Evolutionary conservation across 2,113 vertebrate species (phyloP), one percentile per base, ranked within the genome.

Genomic region (Willisornis vidua): DNA sequence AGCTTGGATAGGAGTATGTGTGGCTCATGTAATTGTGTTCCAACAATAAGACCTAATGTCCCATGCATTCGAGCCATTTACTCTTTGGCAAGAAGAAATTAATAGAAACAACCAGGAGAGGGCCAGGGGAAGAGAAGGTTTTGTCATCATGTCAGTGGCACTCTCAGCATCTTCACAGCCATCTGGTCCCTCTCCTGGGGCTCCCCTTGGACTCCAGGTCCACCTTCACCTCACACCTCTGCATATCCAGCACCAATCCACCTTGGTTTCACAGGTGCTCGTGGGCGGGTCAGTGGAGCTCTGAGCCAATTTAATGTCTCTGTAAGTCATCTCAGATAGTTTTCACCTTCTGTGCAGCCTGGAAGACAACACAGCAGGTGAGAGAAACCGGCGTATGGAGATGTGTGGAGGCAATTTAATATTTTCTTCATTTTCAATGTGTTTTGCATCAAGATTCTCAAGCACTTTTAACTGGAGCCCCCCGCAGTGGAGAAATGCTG

Each of bases 251-350:
- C 65, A 66, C 16, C 5, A 26, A 68, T 29, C 29, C 19, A 3
- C 25, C 17, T 41, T 7, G 4, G 43, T 81, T 87, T 71, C 82
- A 33, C 20, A 62, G 37, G 57, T 1, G 3, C 46, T 74, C 0
- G 1, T 8, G 13, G 45, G 77, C 0, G 1, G 37, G 10, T 48
- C 46, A 78, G 31, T 41, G 51, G 41, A 79, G 33, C 0, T 1
- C 67, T 68, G 25, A 91, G 77, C 4, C 9, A 22, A 45, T 85
- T 62, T 80, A 49, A 58, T 54, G 16, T 58, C 68, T 84, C 59
- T 73, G 11, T 80, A 49, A 77, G 33, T 62, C 65, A 68, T 43
- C 81, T 78, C 70, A 71, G 51, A 35, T 62, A 71, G 74, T 85
- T 77, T 77, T 89, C 61, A 62, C 51, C 55, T 87, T 87, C 85